Conservation (phyloP, 2,113 vertebrate species). For the Acanthisitta chloris region DNA sequence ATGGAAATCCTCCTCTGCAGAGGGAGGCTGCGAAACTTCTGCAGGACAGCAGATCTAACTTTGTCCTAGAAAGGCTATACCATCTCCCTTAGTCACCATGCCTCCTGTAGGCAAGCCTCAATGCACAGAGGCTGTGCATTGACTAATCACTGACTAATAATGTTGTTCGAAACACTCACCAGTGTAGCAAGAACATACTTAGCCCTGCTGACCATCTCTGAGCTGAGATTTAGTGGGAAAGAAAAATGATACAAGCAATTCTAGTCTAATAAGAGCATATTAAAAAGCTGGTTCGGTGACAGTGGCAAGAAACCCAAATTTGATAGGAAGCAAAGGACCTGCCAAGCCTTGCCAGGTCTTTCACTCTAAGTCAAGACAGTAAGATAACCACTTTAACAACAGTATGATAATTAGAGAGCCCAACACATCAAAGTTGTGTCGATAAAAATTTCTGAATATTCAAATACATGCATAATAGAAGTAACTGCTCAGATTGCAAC, state of each 20-base stretch:
- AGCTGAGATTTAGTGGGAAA: background rate
- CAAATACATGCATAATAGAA: background rate
- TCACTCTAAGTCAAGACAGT: background rate
- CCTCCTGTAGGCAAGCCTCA: background rate
- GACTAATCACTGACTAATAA: background rate
- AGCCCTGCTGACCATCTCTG: background rate
- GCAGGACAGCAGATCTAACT: background rate
- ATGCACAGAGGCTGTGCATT: background rate
- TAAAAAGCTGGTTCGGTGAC: background rate
- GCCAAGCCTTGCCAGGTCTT: background rate
- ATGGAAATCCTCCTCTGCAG: background rate
- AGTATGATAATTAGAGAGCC: background rate
- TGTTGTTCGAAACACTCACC: fast-evolving
- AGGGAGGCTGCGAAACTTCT: background rate
- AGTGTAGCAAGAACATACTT: background rate
- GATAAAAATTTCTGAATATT: background rate
- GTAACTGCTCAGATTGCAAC: background rate
- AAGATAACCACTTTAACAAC: background rate
- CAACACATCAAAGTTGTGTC: background rate
- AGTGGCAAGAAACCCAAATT: background rate
- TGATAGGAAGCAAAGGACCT: background rate
- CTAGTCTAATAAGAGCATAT: background rate
- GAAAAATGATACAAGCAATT: background rate
- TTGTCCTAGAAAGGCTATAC: background rate
- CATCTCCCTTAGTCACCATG: background rate